Evolutionary conservation across 1,140 invertebrate genomes (phyloP), one percentile per base, ranked within the genome.

Genomic region (Dinothrombium tinctorium): DNA sequence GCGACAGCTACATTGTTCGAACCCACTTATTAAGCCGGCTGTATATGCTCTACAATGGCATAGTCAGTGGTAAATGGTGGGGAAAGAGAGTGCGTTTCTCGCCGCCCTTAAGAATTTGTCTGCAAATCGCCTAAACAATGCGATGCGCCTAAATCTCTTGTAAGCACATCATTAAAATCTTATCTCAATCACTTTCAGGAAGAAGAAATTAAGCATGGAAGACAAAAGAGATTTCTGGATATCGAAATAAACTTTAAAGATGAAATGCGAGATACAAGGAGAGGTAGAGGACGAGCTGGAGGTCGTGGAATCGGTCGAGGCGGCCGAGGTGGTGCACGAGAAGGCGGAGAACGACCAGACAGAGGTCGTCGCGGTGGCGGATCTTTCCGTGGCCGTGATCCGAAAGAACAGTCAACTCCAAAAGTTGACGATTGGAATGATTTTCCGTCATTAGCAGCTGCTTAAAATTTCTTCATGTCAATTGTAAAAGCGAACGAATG

Each of bases 391-490:
- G 12, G 8, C 14, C 17, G 12, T 35, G 33, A 9, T 3, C 12
- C 12, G 14, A 23, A 9, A 25, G 20, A 24, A 38, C 68, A 70
- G 48, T 62, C 71, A 46, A 82, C 82, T 54, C 86, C 86, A 17
- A 86, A 84, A 59, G 80, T 92, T 37, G 81, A 89, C 57, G 83
- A 92, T 62, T 83, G 83, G 64, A 74, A 77, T 55, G 83, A 87
- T 63, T 90, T 92, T 62, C 86, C 86, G 47, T 82, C 79, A 51
- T 66, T 87, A 55, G 74, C 76, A 57, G 45, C 52, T 17, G 49
- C 47, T 40, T 52, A 29, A 14, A 29, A n/a, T n/a, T n/a, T n/a
- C n/a, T n/a, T n/a, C n/a, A n/a, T n/a, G n/a, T n/a, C n/a, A n/a
- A n/a, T n/a, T n/a, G n/a, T n/a, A n/a, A n/a, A n/a, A n/a, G n/a